A percentile compares a stretch with the other conserved stretches of the same genome.
phyloP scores from a whole-genome alignment of 2,113 vertebrate genomes.

The Prinia subflava region DNA sequence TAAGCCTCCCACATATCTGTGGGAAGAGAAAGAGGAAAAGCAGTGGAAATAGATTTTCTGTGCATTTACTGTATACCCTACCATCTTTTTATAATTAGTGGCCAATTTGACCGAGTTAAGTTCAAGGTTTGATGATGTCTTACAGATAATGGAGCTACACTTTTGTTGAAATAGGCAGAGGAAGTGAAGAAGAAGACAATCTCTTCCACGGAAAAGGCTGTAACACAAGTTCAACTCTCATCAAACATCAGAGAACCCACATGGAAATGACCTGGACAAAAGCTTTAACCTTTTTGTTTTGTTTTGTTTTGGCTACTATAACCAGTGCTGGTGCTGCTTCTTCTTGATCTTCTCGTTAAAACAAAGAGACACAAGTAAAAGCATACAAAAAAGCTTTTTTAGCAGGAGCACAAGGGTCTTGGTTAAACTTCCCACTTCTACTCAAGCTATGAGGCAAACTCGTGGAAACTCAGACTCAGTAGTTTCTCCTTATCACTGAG shows the following conservation, averaged over 20 bases:
- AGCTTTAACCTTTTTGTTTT: background rate
- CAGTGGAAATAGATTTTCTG: background rate
- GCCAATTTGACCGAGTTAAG: background rate
- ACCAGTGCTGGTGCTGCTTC: background rate
- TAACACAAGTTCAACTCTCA: background rate
- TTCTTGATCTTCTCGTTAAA: background rate
- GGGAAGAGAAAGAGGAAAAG: background rate
- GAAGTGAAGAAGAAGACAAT: background rate
- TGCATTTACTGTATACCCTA: background rate
- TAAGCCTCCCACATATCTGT: background rate
- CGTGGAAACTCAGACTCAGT: background rate
- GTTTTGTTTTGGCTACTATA: background rate
- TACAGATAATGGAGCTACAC: background rate
- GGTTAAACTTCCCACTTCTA: background rate
- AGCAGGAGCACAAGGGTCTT: background rate
- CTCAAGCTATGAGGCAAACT: background rate
- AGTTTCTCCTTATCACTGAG: background rate
- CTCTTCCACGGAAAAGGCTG: background rate
- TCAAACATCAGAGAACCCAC: background rate
- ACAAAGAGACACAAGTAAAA: background rate
- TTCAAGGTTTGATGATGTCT: background rate
- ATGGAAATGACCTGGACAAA: background rate
- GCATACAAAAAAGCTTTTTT: background rate
- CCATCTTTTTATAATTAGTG: background rate
- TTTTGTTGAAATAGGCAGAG: background rate